These are phyloP conservation scores for Pangasius krempfi DNA, from an alignment of 2,797 vertebrate genomes.

Conservation along the genomic window DNA sequence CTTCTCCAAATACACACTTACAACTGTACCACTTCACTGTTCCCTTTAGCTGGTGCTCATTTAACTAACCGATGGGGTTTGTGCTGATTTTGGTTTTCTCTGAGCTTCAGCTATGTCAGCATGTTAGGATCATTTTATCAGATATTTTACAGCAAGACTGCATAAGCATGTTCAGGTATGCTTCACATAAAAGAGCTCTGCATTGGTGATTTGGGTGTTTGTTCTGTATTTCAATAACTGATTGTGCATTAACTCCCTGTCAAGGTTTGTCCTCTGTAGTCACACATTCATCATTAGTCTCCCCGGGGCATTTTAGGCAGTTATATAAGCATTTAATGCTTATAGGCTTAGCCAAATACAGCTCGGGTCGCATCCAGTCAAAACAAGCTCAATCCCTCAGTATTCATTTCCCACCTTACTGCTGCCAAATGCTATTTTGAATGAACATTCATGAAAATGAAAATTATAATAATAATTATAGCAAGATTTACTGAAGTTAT, in stretches of 20 bases:
- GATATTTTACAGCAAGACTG: background rate
- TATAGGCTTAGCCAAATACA: conserved; percentile 40
- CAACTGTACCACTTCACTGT: conserved; percentile 44
- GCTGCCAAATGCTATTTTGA: conserved; percentile 29
- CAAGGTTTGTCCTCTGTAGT: conserved; percentile 23
- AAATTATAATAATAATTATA: background rate
- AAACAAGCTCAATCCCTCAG: conserved; percentile 23
- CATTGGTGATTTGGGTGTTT: background rate
- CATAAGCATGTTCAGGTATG: background rate
- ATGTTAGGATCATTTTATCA: background rate
- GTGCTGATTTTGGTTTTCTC: conserved; percentile 30
- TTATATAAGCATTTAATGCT: conserved; percentile 46
- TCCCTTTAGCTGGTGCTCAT: conserved; percentile 19
- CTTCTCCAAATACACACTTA: conserved; percentile 47
- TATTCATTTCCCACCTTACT: conserved; percentile 30
- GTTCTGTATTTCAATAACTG: conserved; percentile 27
- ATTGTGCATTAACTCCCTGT: conserved; percentile 25
- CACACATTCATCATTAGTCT: conserved; percentile 41
- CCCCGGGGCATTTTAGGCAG: conserved; percentile 29
- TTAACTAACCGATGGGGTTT: conserved; percentile 26
- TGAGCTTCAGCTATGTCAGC: background rate
- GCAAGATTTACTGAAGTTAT: background rate
- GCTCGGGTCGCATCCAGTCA: conserved; percentile 24
- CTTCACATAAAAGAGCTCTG: background rate
- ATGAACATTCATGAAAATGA: background rate